A percentile compares a stretch with the other conserved stretches of the same genome.
Conservation (phyloP, 2,113 vertebrate genomes). For the Cathartes aura region DNA sequence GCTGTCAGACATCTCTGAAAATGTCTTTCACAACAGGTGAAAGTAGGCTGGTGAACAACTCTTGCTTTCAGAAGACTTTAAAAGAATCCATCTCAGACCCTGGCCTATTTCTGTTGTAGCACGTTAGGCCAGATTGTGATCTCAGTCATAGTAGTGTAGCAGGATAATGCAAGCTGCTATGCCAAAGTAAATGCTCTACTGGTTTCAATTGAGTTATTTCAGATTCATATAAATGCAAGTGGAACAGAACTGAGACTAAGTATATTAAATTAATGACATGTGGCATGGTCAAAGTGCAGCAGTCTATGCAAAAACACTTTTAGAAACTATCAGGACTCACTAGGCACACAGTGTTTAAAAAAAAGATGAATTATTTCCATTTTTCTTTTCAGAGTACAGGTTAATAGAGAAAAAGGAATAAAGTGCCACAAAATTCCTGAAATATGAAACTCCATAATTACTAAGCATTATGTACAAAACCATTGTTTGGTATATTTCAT, state of each 20-base stretch:
- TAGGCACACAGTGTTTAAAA: neutral
- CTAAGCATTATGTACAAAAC: neutral
- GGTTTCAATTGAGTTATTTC: neutral
- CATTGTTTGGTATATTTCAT: neutral
- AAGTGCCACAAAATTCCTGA: neutral
- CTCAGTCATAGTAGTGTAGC: neutral
- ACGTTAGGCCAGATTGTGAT: neutral
- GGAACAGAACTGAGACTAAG: neutral
- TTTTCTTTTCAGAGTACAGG: neutral
- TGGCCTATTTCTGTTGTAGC: neutral
- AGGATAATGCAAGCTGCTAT: neutral
- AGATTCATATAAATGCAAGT: neutral
- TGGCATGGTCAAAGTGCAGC: neutral
- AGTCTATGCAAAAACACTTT: neutral
- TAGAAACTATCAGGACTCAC: neutral
- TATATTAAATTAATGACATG: neutral
- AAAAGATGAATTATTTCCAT: neutral
- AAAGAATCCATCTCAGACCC: neutral
- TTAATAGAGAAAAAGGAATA: neutral
- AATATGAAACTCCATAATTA: neutral
- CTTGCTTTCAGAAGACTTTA: neutral
- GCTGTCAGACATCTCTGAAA: neutral
- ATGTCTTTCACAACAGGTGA: neutral
- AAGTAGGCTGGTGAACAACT: neutral
- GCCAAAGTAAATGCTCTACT: neutral